Evolutionary conservation across 2,888 invertebrate genomes (phyloP).

Genomic region (Biston stratarius): DNA sequence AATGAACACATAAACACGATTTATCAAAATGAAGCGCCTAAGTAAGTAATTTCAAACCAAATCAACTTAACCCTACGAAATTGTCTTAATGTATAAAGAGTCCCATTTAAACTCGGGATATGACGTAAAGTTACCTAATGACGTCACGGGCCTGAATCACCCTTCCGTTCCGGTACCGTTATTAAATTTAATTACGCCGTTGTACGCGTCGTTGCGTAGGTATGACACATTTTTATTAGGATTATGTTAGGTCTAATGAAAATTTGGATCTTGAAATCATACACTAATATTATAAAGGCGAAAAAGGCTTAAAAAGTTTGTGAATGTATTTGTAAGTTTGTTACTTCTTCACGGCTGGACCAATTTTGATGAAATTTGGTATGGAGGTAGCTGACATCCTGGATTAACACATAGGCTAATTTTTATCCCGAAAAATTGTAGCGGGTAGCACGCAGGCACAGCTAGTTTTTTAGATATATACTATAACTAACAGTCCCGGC

Average conservation of each 20-base stretch:
- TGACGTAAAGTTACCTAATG: conserved; percentile 37
- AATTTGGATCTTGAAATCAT: conserved; percentile 17
- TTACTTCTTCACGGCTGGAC: no score
- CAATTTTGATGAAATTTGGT: no score
- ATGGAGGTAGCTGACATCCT: no score
- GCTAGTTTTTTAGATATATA: no score
- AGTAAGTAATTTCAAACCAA: conserved; percentile 5
- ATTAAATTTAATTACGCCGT: conserved; percentile 49
- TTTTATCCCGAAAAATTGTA: no score
- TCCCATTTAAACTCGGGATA: conserved; percentile 25
- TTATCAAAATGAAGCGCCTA: background rate
- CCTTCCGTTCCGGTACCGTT: conserved; percentile 24
- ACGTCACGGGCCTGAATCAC: conserved; percentile 28
- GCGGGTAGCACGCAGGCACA: no score
- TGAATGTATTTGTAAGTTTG: no score
- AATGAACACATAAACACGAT: background rate
- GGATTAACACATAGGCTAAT: no score
- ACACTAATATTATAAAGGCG: background rate
- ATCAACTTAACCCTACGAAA: conserved; percentile 1
- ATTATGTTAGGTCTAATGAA: conserved; percentile 14
- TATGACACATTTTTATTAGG: conserved; percentile 26
- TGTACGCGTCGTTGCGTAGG: conserved; percentile 29
- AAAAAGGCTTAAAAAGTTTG: no score
- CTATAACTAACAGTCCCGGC: no score
- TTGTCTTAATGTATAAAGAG: conserved; percentile 10